Evolutionary conservation across 2,113 vertebrate genomes (phyloP).

Genomic region (Mustela nigripes): DNA sequence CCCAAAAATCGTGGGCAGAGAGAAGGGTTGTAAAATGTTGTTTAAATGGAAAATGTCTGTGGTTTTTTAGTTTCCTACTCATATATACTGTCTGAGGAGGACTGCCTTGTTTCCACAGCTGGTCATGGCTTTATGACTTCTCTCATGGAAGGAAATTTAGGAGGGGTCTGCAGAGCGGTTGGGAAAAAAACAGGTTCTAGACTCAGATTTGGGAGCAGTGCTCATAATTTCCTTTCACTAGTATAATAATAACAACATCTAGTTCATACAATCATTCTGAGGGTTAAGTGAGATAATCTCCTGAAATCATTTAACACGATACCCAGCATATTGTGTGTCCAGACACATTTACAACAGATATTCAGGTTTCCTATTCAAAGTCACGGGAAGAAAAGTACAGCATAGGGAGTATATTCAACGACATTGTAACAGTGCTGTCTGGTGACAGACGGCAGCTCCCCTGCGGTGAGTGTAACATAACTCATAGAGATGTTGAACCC

Average conservation of each 20-base stretch:
- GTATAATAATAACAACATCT: neutral
- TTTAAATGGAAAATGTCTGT: neutral
- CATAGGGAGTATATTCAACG: neutral
- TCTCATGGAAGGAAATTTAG: neutral
- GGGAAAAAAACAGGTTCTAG: neutral
- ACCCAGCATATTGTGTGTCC: neutral
- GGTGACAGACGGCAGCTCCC: neutral
- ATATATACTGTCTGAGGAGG: fast-evolving
- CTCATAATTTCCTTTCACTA: neutral
- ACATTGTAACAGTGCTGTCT: neutral
- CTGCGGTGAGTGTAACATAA: neutral
- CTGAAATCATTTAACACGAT: neutral
- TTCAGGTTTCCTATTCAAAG: neutral
- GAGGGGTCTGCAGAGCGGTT: neutral
- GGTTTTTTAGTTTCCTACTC: neutral
- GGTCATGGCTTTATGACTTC: neutral
- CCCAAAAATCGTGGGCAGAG: neutral
- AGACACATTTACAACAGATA: neutral
- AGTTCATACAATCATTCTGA: neutral
- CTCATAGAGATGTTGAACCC: neutral
- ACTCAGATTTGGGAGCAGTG: neutral
- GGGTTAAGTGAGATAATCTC: neutral
- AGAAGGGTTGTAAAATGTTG: neutral
- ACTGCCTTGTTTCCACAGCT: neutral
- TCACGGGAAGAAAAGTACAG: neutral